These are phyloP conservation scores for Linhomoeus sp. DNA, from an alignment of 2,888 invertebrate species.

Conservation along the genomic window DNA sequence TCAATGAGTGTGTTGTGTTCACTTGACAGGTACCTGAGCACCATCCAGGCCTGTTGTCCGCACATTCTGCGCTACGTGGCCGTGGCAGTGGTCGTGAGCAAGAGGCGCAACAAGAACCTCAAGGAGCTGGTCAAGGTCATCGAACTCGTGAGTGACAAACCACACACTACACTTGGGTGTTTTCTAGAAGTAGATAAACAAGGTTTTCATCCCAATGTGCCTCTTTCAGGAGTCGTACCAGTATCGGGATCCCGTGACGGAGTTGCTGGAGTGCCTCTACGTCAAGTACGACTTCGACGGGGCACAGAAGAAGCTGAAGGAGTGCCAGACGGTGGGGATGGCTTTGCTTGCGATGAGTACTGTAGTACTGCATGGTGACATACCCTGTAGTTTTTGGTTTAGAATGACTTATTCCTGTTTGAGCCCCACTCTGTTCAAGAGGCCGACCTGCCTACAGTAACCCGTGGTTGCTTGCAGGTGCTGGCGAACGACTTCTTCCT, in stretches of 20 bases:
- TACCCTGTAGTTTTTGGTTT: too few species aligned
- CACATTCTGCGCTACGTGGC: conserved; percentile 93
- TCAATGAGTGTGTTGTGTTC: too few species aligned
- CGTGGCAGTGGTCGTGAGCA: conserved; percentile 89
- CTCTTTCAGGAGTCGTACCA: conserved; percentile 78
- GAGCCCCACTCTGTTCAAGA: too few species aligned
- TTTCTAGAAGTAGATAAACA: too few species aligned
- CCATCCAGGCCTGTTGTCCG: conserved; percentile 97
- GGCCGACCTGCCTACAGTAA: too few species aligned
- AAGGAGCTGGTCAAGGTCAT: conserved; percentile 94
- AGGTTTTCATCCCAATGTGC: too few species aligned
- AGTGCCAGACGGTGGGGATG: conserved; percentile 48
- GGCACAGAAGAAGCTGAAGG: conserved; percentile 81
- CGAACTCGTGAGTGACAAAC: conserved; percentile 45
- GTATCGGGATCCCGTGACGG: conserved; percentile 93
- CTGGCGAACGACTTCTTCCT: conserved; percentile 93
- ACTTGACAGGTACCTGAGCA: conserved; percentile 84
- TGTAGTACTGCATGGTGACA: too few species aligned
- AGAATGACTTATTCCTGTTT: too few species aligned
- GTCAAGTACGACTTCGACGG: conserved; percentile 99
- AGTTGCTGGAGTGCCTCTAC: conserved; percentile 92
- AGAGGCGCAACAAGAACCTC: conserved; percentile 53
- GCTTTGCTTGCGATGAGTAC: too few species aligned
- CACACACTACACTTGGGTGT: too few species aligned
- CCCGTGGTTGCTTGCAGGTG: conserved; percentile 36